phyloP scores from a whole-genome alignment of 2,113 vertebrate species.

The Lepidothrix coronata region DNA sequence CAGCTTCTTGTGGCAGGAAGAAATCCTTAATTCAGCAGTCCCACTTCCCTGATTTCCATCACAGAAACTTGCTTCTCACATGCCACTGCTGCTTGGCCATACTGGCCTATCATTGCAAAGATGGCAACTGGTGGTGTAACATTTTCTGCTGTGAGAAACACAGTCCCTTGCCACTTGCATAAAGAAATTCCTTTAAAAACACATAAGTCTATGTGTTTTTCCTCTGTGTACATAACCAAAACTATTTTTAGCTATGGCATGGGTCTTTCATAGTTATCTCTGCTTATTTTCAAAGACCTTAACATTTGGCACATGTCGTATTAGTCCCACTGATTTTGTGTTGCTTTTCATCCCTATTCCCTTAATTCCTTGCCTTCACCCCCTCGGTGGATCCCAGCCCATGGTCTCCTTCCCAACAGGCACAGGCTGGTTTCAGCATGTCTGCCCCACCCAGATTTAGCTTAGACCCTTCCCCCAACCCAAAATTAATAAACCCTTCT shows the following conservation, averaged over 20 bases:
- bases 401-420: neutral
- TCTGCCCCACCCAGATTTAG: neutral
- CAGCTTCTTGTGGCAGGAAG: neutral
- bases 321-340: neutral
- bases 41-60: neutral
- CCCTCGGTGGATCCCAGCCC: neutral
- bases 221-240: neutral
- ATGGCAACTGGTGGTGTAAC: neutral
- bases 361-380: neutral
- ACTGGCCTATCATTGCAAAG: neutral
- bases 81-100: neutral
- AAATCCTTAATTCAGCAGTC: neutral
- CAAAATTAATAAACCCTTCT: neutral
- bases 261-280: neutral
- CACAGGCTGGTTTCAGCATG: neutral
- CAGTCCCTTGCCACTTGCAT: neutral
- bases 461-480: neutral
- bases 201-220: neutral
- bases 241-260: conserved; percentile 5
- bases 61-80: neutral
- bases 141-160: neutral
- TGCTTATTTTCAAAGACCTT: conserved; percentile 26
- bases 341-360: neutral
- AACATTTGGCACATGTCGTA: neutral
- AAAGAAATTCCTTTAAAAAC: conserved; percentile 1